Percentiles rank a stretch among this genome's conserved stretches.
phyloP scores from a whole-genome alignment of 2,113 vertebrate species.

The Tachysurus fulvidraco region DNA sequence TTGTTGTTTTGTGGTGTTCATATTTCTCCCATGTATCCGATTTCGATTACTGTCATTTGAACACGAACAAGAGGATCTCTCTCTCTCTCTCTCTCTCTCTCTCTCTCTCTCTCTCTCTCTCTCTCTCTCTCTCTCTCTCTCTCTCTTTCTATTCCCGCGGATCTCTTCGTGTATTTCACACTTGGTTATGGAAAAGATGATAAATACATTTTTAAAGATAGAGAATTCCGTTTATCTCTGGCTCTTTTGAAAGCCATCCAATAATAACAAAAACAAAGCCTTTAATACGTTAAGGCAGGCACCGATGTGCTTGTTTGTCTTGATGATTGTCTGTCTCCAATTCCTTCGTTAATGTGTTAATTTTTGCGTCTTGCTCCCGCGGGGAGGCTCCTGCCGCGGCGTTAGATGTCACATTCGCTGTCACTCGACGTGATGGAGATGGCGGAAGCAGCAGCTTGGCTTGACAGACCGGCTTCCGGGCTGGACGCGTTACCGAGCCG shows the following conservation, averaged over 20 bases:
- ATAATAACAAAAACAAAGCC: slow-evolving; percentile 54
- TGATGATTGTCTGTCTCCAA: slow-evolving; percentile 71
- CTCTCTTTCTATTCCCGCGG: slow-evolving; percentile 38
- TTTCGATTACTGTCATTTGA: slow-evolving; percentile 60
- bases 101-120: slow-evolving; percentile 1
- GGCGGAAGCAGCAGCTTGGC: slow-evolving; percentile 94
- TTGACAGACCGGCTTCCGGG: slow-evolving; percentile 91
- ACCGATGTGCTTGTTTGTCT: slow-evolving; percentile 69
- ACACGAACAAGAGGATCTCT: slow-evolving; percentile 54
- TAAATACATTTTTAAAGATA: slow-evolving; percentile 67
- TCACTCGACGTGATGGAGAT: slow-evolving; percentile 99
- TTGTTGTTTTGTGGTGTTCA: slow-evolving; percentile 62
- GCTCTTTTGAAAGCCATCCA: slow-evolving; percentile 68
- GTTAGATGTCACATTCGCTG: slow-evolving; percentile 98
- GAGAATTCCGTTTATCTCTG: slow-evolving; percentile 65
- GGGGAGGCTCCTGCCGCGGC: slow-evolving; percentile 57
- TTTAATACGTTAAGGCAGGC: slow-evolving; percentile 70
- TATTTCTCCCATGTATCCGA: slow-evolving; percentile 65
- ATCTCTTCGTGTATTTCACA: slow-evolving; percentile 63
- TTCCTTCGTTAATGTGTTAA: slow-evolving; percentile 62
- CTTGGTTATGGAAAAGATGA: slow-evolving; percentile 53
- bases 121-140: not conserved
- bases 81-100: not conserved
- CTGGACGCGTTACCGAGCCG: slow-evolving; percentile 84
- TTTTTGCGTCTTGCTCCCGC: slow-evolving; percentile 55